Evolutionary conservation across 2,113 vertebrate genomes (phyloP), one percentile per base, ranked within the genome.

Genomic region (Ginglymostoma cirratum): DNA sequence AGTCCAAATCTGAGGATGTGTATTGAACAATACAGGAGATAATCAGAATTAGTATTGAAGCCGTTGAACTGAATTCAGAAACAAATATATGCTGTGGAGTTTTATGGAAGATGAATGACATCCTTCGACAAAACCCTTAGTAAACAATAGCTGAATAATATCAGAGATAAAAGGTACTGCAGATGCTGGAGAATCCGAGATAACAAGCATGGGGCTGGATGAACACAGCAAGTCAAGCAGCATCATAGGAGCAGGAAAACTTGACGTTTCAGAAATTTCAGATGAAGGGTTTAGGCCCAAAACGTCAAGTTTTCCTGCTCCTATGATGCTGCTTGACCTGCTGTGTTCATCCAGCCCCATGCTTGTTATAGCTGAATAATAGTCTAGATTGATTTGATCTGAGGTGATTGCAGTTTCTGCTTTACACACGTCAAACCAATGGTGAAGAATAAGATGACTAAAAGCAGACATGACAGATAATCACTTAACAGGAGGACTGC

Each of bases 401-500:
- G 86, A 89, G 48, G 48, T 55, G 86, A 89, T 61, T 89, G 5
- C 48, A 89, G 86, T 6, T 52, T 89, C 48, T 34, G 30, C 86
- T 55, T 89, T 89, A 89, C 52, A 15, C 52, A 55, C 52, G 6
- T 55, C 86, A 61, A 61, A 89, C 86, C 86, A 89, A 48, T 5
- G 55, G 52, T 52, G 55, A 24, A 89, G 86, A 89, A 23, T 55
- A 61, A 34, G 52, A 48, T 89, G 86, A 89, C 86, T 55, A 89
- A 55, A 89, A 61, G 24, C 52, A 34, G 42, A 89, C 86, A 89
- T 48, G 86, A 89, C 86, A 89, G 86, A 89, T 89, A 61, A 89
- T 89, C 86, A 89, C 86, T 89, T 89, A 89, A 89, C 8, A 89
- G 86, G 23, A 89, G 55, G 52, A 24, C 86, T 30, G 30, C 24